Evolutionary conservation across 2,888 invertebrate species (phyloP).

Genomic region (Cremastobaeus sp.): DNA sequence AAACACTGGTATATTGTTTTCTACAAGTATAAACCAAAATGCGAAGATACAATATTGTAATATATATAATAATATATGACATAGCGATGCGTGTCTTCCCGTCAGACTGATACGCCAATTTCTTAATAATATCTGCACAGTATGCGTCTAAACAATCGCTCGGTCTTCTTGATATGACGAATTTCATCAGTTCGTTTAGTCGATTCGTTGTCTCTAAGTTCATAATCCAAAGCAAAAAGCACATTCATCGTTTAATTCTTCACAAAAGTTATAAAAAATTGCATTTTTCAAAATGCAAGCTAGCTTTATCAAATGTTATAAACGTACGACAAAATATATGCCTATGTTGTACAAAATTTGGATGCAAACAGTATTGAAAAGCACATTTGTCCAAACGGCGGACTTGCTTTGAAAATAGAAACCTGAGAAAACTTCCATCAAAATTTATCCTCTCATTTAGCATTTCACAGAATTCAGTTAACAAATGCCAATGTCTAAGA

Average conservation of each 20-base stretch:
- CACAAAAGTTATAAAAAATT: conserved; percentile 25
- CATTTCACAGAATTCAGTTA: too few species aligned
- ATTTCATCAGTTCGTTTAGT: conserved; percentile 17
- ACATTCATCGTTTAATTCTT: conserved; percentile 30
- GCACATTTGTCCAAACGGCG: background rate
- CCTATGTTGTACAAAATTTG: conserved; percentile 44
- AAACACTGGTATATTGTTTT: conserved; percentile 77
- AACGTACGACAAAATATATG: conserved; percentile 48
- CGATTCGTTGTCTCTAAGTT: conserved; percentile 31
- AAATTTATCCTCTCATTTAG: too few species aligned
- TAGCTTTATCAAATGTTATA: conserved; percentile 41
- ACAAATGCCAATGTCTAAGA: too few species aligned
- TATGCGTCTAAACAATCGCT: conserved; percentile 35
- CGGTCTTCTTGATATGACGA: conserved; percentile 15
- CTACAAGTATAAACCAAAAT: conserved; percentile 75
- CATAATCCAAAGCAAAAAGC: conserved; percentile 33
- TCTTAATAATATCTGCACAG: conserved; percentile 24
- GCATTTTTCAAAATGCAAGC: too few species aligned
- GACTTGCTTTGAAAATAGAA: background rate
- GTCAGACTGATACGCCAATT: conserved; percentile 56
- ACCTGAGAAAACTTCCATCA: too few species aligned
- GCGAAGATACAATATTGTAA: conserved; percentile 68
- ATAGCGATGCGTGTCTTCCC: conserved; percentile 66
- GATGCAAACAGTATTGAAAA: conserved; percentile 6
- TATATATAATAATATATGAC: conserved; percentile 72